phyloP scores from a whole-genome alignment of 2,113 vertebrate genomes.

The Cyprinodon brontotheroides region DNA sequence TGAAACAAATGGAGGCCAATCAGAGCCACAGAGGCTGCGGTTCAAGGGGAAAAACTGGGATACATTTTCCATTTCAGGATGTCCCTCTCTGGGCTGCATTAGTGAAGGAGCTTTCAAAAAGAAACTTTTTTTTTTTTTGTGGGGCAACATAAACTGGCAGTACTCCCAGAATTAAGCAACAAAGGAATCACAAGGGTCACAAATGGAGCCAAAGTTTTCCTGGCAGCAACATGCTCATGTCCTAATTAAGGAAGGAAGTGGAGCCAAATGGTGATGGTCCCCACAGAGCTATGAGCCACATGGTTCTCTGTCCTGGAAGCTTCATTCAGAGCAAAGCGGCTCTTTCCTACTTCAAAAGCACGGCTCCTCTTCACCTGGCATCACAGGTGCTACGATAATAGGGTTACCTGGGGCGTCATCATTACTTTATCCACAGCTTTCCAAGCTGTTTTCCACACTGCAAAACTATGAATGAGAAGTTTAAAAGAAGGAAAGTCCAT shows the following conservation, averaged over 20 bases:
- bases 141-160: conserved; percentile 47
- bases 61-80: conserved; percentile 43
- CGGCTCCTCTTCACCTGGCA: conserved; percentile 49
- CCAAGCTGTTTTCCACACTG: not conserved
- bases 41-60: conserved; percentile 8
- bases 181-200: conserved; percentile 51
- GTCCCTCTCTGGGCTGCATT: conserved; percentile 38
- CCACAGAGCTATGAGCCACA: conserved; percentile 19
- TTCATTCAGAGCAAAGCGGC: conserved; percentile 11
- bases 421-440: not conserved
- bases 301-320: conserved; percentile 12
- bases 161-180: conserved; percentile 58
- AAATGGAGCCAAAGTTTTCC: conserved; percentile 59
- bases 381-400: conserved; percentile 25
- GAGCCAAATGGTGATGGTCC: conserved; percentile 43
- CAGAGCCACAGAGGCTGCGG: conserved; percentile 53
- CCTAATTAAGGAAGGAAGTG: conserved; percentile 52
- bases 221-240: conserved; percentile 47
- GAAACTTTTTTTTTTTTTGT: conserved; percentile 15
- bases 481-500: not conserved
- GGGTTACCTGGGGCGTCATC: no score
- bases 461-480: not conserved
- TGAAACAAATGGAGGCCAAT: conserved; percentile 46
- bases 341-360: conserved; percentile 21
- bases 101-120: conserved; percentile 21